These are phyloP conservation scores for Zele albiditarsus DNA, from an alignment of 2,888 invertebrate genomes.

Conservation along the genomic window DNA sequence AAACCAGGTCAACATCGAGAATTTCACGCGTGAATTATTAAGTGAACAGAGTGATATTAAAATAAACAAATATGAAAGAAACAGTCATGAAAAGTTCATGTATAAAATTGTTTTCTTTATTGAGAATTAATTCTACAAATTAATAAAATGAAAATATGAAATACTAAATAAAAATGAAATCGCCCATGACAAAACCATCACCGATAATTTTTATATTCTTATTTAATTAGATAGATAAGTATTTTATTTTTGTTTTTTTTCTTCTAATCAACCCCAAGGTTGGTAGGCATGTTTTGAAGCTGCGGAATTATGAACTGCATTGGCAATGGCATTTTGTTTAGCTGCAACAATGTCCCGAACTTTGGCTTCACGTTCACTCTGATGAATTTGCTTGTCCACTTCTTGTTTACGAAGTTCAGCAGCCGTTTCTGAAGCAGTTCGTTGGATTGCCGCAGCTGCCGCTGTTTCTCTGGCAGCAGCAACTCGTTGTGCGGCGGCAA, in stretches of 20 bases:
- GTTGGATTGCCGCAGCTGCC: conserved; percentile 82
- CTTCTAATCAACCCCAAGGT: conserved; percentile 61
- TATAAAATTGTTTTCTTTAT: background rate
- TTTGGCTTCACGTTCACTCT: conserved; percentile 69
- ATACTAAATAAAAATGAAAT: background rate
- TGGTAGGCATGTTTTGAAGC: conserved; percentile 58
- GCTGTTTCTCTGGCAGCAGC: conserved; percentile 83
- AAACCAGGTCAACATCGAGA: background rate
- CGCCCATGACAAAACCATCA: conserved; percentile 32
- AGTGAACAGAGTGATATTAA: no score
- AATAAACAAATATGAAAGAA: no score
- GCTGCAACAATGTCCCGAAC: conserved; percentile 68
- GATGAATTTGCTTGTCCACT: conserved; percentile 69
- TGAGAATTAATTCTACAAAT: background rate
- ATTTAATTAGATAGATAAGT: background rate
- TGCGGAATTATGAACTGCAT: conserved; percentile 64
- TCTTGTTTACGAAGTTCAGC: conserved; percentile 79
- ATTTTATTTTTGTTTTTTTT: background rate
- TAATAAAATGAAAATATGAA: background rate
- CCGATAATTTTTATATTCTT: conserved; percentile 11
- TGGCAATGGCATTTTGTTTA: conserved; percentile 68
- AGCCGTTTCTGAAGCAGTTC: conserved; percentile 81
- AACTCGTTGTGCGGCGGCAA: conserved; percentile 82
- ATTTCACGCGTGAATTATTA: no score
- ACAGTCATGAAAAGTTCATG: background rate